Evolutionary conservation across 1,140 invertebrate genomes (phyloP).

Genomic region (Aphaenogaster ashmeadi): DNA sequence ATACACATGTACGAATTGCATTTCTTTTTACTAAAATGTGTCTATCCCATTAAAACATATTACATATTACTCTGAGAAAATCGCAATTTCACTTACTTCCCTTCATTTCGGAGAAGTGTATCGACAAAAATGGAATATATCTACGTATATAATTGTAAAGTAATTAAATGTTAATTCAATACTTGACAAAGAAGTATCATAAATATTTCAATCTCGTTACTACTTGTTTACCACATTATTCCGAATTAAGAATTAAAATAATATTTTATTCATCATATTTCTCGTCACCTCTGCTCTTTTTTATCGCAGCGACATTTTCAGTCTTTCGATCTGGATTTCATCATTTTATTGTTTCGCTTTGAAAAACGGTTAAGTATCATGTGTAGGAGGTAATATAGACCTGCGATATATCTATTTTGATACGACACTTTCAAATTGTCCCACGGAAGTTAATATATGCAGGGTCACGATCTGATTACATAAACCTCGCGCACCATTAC

Average conservation of each 20-base stretch:
- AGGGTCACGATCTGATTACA: conserved; percentile 44
- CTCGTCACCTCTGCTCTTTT: not conserved
- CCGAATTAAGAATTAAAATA: not conserved
- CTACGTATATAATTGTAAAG: not conserved
- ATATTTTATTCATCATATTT: not conserved
- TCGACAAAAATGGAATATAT: not conserved
- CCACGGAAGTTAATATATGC: not conserved
- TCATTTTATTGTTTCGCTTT: not conserved
- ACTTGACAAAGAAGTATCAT: not conserved
- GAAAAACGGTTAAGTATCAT: not conserved
- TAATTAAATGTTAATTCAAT: not conserved
- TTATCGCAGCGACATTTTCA: too few species aligned
- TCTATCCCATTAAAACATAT: not conserved
- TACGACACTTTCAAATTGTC: not conserved
- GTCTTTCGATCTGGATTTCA: not conserved
- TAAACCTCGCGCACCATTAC: not conserved
- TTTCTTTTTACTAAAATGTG: not conserved
- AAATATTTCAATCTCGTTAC: not conserved
- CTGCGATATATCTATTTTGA: not conserved
- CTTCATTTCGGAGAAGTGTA: not conserved
- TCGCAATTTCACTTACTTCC: not conserved
- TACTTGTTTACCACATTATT: not conserved
- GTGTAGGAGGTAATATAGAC: not conserved
- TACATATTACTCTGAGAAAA: not conserved
- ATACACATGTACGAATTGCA: not conserved